Conservation (phyloP, 2,113 vertebrate species). For the Ceyx margarethae region DNA sequence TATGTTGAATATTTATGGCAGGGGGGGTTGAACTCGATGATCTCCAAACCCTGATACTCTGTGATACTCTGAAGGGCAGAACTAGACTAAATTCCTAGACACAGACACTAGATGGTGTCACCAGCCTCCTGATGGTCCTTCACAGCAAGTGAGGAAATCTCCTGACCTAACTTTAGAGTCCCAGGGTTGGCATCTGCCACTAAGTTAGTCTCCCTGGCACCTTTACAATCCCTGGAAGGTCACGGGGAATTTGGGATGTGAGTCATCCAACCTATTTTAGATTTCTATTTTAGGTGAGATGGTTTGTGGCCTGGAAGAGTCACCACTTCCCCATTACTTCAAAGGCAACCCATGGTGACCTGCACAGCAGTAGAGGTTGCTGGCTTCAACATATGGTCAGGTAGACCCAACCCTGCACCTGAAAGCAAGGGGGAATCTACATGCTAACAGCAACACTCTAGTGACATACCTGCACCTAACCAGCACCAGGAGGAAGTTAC, state of each 20-base stretch:
- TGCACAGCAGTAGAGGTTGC: not conserved
- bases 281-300: not conserved
- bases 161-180: not conserved
- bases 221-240: not conserved
- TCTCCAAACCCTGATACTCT: no score
- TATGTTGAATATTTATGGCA: not conserved
- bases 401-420: not conserved
- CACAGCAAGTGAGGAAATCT: not conserved
- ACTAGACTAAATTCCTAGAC: not conserved
- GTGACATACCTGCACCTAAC: not conserved
- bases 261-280: not conserved
- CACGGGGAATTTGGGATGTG: not conserved
- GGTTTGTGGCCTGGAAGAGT: not conserved
- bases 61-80: not conserved
- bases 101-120: not conserved
- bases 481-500: not conserved
- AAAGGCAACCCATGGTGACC: accelerated
- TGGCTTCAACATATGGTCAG: not conserved
- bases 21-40: no score
- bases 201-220: not conserved
- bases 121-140: not conserved
- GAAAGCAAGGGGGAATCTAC: not conserved
- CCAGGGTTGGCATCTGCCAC: not conserved
- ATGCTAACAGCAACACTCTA: accelerated
- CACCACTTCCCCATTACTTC: not conserved